Conservation (phyloP, 2,888 invertebrate species). For the Abrostola tripartita region DNA sequence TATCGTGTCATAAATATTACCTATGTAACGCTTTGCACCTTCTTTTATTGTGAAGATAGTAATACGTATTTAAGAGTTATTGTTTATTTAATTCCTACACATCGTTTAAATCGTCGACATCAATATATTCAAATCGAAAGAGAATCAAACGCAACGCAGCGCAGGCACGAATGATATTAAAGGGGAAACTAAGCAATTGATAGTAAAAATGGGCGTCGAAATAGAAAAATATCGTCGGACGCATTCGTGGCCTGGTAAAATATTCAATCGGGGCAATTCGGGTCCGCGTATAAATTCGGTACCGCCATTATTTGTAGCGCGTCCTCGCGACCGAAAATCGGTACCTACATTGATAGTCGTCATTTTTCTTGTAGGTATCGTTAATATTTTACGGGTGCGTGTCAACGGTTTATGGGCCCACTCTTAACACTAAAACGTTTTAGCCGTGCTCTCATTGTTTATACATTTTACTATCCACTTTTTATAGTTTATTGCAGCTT, state of each 20-base stretch:
- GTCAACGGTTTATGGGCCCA: slow-evolving; percentile 87
- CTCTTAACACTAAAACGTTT: slow-evolving; percentile 88
- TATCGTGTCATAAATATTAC: slow-evolving; percentile 34
- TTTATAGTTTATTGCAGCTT: slow-evolving; percentile 84
- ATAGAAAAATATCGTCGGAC: slow-evolving; percentile 87
- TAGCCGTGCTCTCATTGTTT: slow-evolving; percentile 87
- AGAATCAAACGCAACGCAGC: slow-evolving; percentile 62
- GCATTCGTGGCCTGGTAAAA: slow-evolving; percentile 87
- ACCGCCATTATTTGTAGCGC: slow-evolving; percentile 86
- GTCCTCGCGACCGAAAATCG: slow-evolving; percentile 86
- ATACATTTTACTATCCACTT: slow-evolving; percentile 87
- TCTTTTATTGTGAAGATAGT: slow-evolving; percentile 14
- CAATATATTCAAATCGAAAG: slow-evolving; percentile 51
- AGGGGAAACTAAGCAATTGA: slow-evolving; percentile 87
- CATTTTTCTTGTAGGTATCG: slow-evolving; percentile 87
- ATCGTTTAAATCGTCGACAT: slow-evolving; percentile 47
- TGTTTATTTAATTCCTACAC: slow-evolving; percentile 31
- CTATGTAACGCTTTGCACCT: slow-evolving; percentile 22
- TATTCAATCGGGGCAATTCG: slow-evolving; percentile 88
- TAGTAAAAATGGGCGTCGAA: slow-evolving; percentile 86
- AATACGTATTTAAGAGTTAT: no score
- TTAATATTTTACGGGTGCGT: slow-evolving; percentile 88
- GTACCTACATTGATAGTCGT: slow-evolving; percentile 86
- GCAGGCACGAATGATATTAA: slow-evolving; percentile 82
- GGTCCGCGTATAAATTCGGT: slow-evolving; percentile 86